Base-by-base conservation (phyloP, 2,113 vertebrate genomes). In the Chloropsis hardwickii region DNA sequence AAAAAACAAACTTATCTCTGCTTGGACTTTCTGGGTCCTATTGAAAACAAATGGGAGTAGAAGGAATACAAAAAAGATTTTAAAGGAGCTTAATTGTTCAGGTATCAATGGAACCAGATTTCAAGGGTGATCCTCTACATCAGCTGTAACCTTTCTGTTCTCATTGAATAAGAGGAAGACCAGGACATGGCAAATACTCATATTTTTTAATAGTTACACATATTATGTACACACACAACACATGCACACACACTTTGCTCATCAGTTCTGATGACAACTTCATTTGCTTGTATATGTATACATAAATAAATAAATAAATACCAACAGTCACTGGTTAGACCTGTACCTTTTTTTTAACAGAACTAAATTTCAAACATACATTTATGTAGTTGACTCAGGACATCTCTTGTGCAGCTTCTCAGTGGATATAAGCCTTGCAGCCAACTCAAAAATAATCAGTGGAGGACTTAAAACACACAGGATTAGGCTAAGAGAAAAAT, bases 401-500 rank as follows among this genome's bases (percentile, higher is more conserved):
- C 11, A 62, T 35, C 18, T 53, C 88, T 60, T n/a, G 14, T 37
- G 15, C 18, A 25, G 18, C 3, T 64, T 91, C 80, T 82, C 42
- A 40, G 51, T 15, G 24, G 13, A n/a, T 70, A n/a, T 20, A 71
- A 95, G 44, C 56, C 50, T 67, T 2, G 5, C 6, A 86, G 31
- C 6, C 15, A 47, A 67, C n/a, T 64, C 60, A 64, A 86, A 90
- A 94, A 73, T 42, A 74, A 71, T 58, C 58, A 62, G 9, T 44
- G 67, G 53, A 29, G 76, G 44, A 78, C 82, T 74, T 74, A 71
- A 88, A 90, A 60, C 45, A 81, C 58, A 86, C 4, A 97, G 66
- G 62, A 97, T 95, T 93, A 95, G 25, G 61, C 48, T 73, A 89
- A 92, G 88, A 79, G 31, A 92, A 72, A 94, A 94, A 73, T 25